phyloP scores from a whole-genome alignment of 2,797 vertebrate species.

The Cichlasoma orientale region DNA sequence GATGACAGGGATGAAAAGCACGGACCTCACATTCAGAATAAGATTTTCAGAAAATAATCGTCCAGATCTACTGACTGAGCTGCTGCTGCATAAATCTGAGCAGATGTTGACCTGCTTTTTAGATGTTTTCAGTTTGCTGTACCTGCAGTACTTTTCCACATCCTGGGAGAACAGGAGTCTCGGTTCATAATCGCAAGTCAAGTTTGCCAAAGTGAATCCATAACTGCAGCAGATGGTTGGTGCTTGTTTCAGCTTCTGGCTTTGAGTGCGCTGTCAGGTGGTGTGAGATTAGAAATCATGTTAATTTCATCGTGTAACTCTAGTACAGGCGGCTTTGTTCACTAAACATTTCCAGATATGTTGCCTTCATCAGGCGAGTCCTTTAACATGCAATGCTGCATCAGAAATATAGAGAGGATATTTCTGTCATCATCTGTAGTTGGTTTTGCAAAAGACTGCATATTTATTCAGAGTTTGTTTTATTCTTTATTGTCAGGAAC shows the following conservation, averaged over 20 bases:
- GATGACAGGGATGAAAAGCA: background rate
- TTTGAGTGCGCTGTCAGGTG: background rate
- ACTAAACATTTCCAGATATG: background rate
- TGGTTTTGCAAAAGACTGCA: background rate
- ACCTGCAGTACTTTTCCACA: constrained; percentile 3
- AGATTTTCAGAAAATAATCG: background rate
- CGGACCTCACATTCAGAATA: constrained; percentile 34
- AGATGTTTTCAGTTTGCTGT: background rate
- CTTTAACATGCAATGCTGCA: background rate
- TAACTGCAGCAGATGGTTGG: background rate
- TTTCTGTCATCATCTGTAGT: background rate
- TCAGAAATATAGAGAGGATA: background rate
- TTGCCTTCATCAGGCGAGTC: background rate
- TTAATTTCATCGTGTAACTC: background rate
- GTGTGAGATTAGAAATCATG: background rate
- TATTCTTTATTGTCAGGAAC: background rate
- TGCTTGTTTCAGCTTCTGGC: background rate
- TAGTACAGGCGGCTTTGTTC: background rate
- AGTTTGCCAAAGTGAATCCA: background rate
- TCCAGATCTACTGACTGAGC: background rate
- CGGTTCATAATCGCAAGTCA: background rate
- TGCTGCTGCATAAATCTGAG: background rate
- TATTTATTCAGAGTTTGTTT: background rate
- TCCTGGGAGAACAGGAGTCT: background rate
- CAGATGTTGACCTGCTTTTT: background rate